Base-by-base conservation (phyloP, 2,797 vertebrate genomes). In the Rhinichthys osculus region DNA sequence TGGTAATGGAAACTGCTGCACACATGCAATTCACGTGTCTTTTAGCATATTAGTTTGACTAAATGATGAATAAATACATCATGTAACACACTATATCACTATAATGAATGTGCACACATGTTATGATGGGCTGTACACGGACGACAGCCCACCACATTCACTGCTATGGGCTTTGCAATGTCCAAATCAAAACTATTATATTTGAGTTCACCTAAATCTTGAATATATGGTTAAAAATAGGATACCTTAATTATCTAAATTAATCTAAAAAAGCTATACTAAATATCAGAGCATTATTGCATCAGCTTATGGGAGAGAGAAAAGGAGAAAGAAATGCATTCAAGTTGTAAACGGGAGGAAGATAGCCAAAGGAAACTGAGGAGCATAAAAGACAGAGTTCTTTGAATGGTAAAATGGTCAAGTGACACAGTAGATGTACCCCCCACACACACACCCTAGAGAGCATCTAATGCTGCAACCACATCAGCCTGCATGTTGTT, bases 311-410 rank as follows among this genome's bases (percentile, higher is more conserved):
- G 47, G 21, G 16, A 82, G 13, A 27, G 73, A 21, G 59, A 79
- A 64, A 73, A 80, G 59, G 30, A 67, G 83, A 77, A 72, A 59
- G 52, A 83, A 67, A 77, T 52, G 30, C 81, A 87, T 87, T 87
- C 62, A 83, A 85, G 86, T 73, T 42, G 44, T 81, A 87, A 85
- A 87, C 52, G 47, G 42, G 50, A 62, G 74, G 66, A 78, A 62
- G 44, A 79, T 21, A 78, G 30, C 42, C 54, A 14, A 71, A 69
- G 10, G 64, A 83, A 77, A 44, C 62, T 54, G 57, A 77, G 79
- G 50, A 35, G 62, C 72, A 83, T 69, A 74, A 85, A 85, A 83
- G 74, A 59, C 3, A 64, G 54, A 78, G 33, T 64, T 78, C 69
- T 87, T 82, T 82, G 79, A 85, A 74, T 17, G 23, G 27, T 69